Evolutionary conservation across 2,888 invertebrate genomes (phyloP).

Genomic region (Zygaena filipendulae): DNA sequence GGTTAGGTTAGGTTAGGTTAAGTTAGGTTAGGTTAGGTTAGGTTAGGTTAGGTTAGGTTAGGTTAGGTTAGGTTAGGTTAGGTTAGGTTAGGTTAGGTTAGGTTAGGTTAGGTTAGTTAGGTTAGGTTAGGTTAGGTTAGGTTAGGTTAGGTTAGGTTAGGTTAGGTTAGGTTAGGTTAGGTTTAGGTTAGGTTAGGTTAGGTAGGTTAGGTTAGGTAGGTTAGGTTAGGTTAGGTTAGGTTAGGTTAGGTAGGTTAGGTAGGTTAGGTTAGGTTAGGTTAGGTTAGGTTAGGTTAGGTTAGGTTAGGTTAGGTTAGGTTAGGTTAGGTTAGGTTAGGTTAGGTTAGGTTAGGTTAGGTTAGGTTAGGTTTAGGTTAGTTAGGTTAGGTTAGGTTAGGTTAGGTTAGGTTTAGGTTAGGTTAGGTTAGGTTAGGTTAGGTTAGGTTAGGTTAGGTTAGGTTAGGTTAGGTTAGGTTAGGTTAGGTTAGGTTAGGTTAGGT

Average conservation of each 20-base stretch:
- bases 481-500: constrained; percentile 10
- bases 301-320: constrained; percentile 7
- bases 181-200: constrained; percentile 10
- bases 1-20: constrained; percentile 11
- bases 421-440: constrained; percentile 11
- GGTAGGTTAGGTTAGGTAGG: constrained; percentile 7
- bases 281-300: constrained; percentile 5
- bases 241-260: constrained; percentile 8
- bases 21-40: constrained; percentile 9
- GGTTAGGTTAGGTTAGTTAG: constrained; percentile 9
- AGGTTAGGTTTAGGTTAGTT: constrained; percentile 3
- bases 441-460: constrained; percentile 14
- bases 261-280: constrained; percentile 6
- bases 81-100: constrained; percentile 9
- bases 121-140: constrained; percentile 11
- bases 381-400: constrained; percentile 9
- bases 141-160: constrained; percentile 10
- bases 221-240: constrained; percentile 5
- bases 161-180: constrained; percentile 11
- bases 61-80: constrained; percentile 9
- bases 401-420: constrained; percentile 10
- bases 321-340: constrained; percentile 10
- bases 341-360: constrained; percentile 10
- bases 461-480: constrained; percentile 11
- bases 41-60: constrained; percentile 9